phyloP scores from a whole-genome alignment of 2,113 vertebrate genomes.

The Cryptotis parvus region DNA sequence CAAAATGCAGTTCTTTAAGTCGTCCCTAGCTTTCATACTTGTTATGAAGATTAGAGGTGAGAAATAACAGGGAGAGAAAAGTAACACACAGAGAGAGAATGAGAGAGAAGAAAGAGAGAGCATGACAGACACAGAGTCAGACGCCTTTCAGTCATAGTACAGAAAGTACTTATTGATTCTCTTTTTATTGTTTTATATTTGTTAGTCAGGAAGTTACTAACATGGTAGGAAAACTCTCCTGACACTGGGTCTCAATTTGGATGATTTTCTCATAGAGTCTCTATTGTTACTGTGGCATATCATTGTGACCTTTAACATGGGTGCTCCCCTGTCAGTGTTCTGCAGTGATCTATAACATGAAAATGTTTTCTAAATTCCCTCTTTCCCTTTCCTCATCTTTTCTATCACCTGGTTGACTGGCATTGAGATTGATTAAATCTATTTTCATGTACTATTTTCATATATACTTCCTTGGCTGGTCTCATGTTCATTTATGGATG shows the following conservation, averaged over 20 bases:
- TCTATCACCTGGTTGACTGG: slow-evolving; percentile 71
- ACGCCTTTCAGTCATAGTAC: neutral
- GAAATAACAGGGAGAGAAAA: neutral
- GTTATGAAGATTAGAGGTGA: neutral
- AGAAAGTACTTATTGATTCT: slow-evolving; percentile 32
- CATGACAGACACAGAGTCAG: neutral
- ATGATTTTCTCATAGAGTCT: slow-evolving; percentile 51
- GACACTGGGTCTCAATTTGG: neutral
- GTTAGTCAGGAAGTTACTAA: slow-evolving; percentile 12
- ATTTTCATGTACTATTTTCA: slow-evolving; percentile 50
- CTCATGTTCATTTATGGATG: neutral
- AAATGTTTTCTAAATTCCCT: slow-evolving; percentile 80
- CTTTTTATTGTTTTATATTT: neutral
- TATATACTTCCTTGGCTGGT: neutral
- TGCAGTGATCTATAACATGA: slow-evolving; percentile 77
- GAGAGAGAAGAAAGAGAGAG: neutral
- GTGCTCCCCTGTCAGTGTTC: slow-evolving; percentile 43
- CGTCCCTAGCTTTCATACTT: neutral
- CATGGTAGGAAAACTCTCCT: neutral
- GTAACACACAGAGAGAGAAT: neutral
- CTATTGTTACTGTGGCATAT: slow-evolving; percentile 45
- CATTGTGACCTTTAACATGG: slow-evolving; percentile 6
- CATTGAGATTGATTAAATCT: slow-evolving; percentile 47
- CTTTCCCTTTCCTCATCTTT: slow-evolving; percentile 59
- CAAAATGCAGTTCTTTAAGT: neutral